phyloP scores from a whole-genome alignment of 2,113 vertebrate genomes.

The Myotis brandtii region DNA sequence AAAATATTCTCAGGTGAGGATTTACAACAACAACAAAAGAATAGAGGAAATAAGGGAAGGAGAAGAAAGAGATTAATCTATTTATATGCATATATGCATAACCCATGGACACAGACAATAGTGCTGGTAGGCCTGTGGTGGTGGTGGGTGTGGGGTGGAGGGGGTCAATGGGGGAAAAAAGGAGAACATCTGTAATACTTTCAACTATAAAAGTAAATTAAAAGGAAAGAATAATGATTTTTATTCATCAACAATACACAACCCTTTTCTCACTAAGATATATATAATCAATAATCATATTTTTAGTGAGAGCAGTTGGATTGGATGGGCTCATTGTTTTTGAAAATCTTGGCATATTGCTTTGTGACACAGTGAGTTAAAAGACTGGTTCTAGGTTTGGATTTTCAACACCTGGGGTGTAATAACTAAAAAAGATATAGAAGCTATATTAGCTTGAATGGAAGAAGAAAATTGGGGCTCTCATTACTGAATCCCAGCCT shows the following conservation, averaged over 20 bases:
- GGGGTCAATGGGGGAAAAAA: too few species aligned
- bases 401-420: neutral
- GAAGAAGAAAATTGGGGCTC: neutral
- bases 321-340: neutral
- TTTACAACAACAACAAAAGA: too few species aligned
- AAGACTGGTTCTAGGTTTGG: neutral
- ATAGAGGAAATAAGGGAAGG: too few species aligned
- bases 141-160: too few species aligned
- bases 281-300: neutral
- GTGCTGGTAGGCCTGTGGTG: too few species aligned
- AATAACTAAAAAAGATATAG: neutral
- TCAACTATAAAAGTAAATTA: too few species aligned
- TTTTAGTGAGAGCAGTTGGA: neutral
- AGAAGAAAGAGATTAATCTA: too few species aligned
- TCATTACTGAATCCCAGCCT: constrained; percentile 13
- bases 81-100: too few species aligned
- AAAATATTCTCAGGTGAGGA: too few species aligned
- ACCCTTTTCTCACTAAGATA: neutral
- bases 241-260: neutral
- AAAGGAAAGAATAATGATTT: neutral
- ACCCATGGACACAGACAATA: too few species aligned
- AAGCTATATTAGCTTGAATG: neutral
- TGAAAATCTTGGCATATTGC: neutral
- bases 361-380: neutral
- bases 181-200: too few species aligned